Evolutionary conservation across 1,140 invertebrate species (phyloP).

Genomic region (Anastatus disparis): DNA sequence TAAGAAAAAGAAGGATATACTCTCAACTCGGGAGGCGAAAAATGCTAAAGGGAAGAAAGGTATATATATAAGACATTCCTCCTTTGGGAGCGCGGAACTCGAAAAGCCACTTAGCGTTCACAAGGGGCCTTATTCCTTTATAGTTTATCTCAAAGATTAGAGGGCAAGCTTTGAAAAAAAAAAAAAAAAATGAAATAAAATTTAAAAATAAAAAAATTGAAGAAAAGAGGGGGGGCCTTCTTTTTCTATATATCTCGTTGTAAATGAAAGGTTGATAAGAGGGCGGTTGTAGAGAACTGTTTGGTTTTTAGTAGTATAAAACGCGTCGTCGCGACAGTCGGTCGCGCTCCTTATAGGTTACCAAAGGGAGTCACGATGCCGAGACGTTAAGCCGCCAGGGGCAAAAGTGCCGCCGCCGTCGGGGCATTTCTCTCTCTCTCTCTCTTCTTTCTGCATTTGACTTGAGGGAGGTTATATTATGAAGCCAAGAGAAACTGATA

Average conservation of each 20-base stretch:
- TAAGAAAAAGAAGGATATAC: no score
- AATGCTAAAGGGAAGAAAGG: neutral
- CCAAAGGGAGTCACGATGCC: slow-evolving; percentile 28
- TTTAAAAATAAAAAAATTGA: no score
- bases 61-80: slow-evolving; percentile 36
- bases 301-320: slow-evolving; percentile 49
- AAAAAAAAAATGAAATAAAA: no score
- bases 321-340: slow-evolving; percentile 46
- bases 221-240: no score
- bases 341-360: slow-evolving; percentile 17
- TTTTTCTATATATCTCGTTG: no score
- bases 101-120: slow-evolving; percentile 60
- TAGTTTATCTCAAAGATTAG: slow-evolving; percentile 60
- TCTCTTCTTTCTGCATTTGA: no score
- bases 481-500: neutral
- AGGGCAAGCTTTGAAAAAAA: no score
- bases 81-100: slow-evolving; percentile 54
- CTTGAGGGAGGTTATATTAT: neutral
- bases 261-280: no score
- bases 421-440: neutral
- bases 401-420: neutral
- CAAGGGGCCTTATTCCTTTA: no score
- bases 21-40: neutral
- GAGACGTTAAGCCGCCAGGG: slow-evolving; percentile 29
- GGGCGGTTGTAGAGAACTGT: slow-evolving; percentile 41